Evolutionary conservation across 2,797 vertebrate species (phyloP), one percentile per base, ranked within the genome.

Genomic region (Microctenopoma stevenorrisi): DNA sequence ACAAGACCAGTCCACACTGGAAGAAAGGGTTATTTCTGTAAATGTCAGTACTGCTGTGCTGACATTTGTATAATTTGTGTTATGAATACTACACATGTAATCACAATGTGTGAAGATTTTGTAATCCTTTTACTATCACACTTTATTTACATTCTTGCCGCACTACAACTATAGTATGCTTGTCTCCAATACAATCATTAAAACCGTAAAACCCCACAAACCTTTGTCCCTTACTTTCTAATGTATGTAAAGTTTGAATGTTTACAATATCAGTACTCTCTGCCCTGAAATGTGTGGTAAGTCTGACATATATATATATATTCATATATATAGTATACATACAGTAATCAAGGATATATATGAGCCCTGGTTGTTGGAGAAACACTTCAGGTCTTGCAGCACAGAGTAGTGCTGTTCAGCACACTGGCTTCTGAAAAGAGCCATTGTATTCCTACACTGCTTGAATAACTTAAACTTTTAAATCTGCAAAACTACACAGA

Each of bases 351-450:
- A 53, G 47, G 22, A 79, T 72, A 48, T 74, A 71, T 80, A 71
- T 76, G 49, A 82, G 73, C 53, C 42, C 52, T 28, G 64, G 59
- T 57, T 82, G 69, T 81, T 78, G 70, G 50, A 57, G 56, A 62
- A 83, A 86, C 71, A 86, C 73, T 66, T 84, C 18, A 60, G 58
- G 55, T 79, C 55, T 50, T 1, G 42, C 72, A 74, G 81, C 16
- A 90, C 81, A 90, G 81, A 90, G 81, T 61, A 28, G 61, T n/a
- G 67, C 85, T 91, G 87, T 92, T 90, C 67, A 72, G 56, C 67
- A 68, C 66, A 81, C 82, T 74, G 33, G 47, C 74, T 67, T 56
- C 78, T 93, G 86, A 92, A 93, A 91, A 92, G 88, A 82, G 78
- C 67, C 68, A 55, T 86, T 91, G 75, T 92, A 76, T 84, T 84